phyloP scores from a whole-genome alignment of 1,140 invertebrate genomes.

The Wasmannia auropunctata region DNA sequence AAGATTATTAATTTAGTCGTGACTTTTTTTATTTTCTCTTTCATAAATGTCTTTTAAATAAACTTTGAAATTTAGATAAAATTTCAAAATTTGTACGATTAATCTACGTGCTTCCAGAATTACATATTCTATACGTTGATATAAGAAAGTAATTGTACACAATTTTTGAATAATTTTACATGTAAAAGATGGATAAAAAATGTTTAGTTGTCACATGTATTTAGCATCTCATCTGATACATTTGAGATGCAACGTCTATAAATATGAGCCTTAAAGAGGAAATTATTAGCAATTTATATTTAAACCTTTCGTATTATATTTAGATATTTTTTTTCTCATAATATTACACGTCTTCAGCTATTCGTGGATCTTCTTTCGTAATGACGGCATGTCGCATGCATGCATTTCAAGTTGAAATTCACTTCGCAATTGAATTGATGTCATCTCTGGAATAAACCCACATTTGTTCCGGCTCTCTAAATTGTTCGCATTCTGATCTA shows the following conservation, averaged over 20 bases:
- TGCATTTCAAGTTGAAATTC: not conserved
- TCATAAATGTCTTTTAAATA: not conserved
- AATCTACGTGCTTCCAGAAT: not conserved
- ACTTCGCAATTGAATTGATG: not conserved
- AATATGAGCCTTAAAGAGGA: not conserved
- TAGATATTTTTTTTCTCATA: not conserved
- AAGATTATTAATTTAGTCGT: not conserved
- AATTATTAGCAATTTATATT: not conserved
- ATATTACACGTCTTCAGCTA: not conserved
- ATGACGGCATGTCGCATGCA: not conserved
- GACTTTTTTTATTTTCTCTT: not conserved
- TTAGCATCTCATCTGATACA: not conserved
- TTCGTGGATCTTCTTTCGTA: not conserved
- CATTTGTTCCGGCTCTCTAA: constrained; percentile 6
- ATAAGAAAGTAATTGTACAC: not conserved
- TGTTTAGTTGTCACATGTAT: not conserved
- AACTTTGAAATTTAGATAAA: not conserved
- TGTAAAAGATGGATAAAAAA: not conserved
- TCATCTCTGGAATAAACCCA: not conserved
- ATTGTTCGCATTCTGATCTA: not conserved
- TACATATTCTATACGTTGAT: not conserved
- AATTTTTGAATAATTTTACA: no score
- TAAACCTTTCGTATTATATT: not conserved
- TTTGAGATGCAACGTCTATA: not conserved
- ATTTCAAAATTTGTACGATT: no score